Base-by-base conservation (phyloP, 2,888 invertebrate genomes). In the Lepidochrysops patricia region DNA sequence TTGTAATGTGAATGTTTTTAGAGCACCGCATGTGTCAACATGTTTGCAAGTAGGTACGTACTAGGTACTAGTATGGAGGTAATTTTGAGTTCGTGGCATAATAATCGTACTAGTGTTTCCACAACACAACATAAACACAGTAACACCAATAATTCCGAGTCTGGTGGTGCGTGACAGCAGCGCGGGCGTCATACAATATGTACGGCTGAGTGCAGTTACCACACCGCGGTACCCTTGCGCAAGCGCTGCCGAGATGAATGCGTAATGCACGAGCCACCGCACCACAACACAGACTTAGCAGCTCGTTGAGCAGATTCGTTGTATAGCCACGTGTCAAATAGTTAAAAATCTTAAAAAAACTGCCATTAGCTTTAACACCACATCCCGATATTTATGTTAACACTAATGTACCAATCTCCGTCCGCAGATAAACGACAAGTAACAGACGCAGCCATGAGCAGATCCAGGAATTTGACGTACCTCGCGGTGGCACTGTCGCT, bases 381-480 rank as follows among this genome's bases (percentile, higher is more conserved):
- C n/a, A n/a, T n/a, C n/a, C n/a, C n/a, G n/a, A n/a, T n/a, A n/a
- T n/a, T n/a, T n/a, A n/a, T n/a, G n/a, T n/a, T n/a, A n/a, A n/a
- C n/a, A n/a, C n/a, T n/a, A n/a, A n/a, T n/a, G n/a, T n/a, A n/a
- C n/a, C n/a, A n/a, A n/a, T 7, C 15, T 13, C 32, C 32, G 4
- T 57, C 59, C 59, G 0, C 61, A 61, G 61, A 52, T 60, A 37
- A 43, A 57, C 57, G 23, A 34, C 29, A 23, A 37, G 35, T 57
- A 50, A n/a, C 37, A 5, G 54, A 9, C 23, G 48, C 59, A 12
- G 37, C 37, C 3, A 62, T 37, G 13, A 60, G 26, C 57, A 57
- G 52, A 59, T 58, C 7, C 37, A 37, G 63, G 66, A 75, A 60
- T 52, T 83, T 84, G 84, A 60, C 75, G 62, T 77, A 74, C 65